Evolutionary conservation across 1,140 invertebrate species (phyloP), one percentile per base, ranked within the genome.

Genomic region (Cydia fagiglandana): DNA sequence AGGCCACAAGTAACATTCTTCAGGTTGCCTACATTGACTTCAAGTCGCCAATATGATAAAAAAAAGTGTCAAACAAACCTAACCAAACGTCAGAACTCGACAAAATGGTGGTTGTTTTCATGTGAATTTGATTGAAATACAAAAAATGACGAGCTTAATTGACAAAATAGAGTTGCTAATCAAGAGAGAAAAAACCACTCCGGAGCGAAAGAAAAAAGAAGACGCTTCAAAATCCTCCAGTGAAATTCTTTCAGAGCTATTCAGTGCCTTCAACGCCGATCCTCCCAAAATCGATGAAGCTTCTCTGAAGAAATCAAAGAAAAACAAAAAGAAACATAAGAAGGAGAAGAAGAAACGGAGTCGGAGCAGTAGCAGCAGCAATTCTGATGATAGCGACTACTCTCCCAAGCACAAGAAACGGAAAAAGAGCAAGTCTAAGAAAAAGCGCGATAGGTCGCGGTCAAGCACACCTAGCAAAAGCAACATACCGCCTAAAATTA

Each of bases 241-340:
- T 86, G 96, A 97, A 86, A 97, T 97, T 83, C 91, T 97, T 7
- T 96, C 96, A 0, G 96, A 97, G 88, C 91, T 97, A 0, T 97
- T 97, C 82, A 94, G 95, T 73, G 96, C 95, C 4, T 96, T 96
- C 82, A 95, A 96, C 83, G 95, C 94, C 34, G 93, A 93, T 75
- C 95, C 94, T 61, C 94, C 95, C 9, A 92, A 94, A 81, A 93
- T 93, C 78, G 86, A 86, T 17, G 91, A 92, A 13, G 80, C 84
- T 75, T 79, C 77, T 47, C 75, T 75, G 75, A 93, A 91, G 78
- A 87, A 84, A 78, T 80, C 78, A 34, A 93, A 85, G 81, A 93
- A 87, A 64, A 89, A 76, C 80, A 93, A 88, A 85, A 92, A 84
- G 83, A 93, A 87, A 79, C 86, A 91, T 68, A 92, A 93, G 80